Conservation (phyloP, 2,113 vertebrate species). For the Oostethus manadensis region DNA sequence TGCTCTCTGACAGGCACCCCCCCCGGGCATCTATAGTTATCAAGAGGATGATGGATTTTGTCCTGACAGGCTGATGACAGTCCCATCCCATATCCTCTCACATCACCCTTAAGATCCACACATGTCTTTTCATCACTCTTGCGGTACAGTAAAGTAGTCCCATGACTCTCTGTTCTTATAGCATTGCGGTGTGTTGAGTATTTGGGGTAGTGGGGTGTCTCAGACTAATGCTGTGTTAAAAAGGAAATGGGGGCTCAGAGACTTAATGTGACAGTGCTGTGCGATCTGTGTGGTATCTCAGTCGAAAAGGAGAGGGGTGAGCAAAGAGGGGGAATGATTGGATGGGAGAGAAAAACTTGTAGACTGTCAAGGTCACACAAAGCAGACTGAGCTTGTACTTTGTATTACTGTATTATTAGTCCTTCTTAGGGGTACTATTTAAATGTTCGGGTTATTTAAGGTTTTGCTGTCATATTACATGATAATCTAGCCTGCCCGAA, state of each 20-base stretch:
- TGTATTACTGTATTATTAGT: constrained; percentile 51
- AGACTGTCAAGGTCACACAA: constrained; percentile 73
- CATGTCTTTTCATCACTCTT: constrained; percentile 47
- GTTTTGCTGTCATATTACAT: constrained; percentile 8
- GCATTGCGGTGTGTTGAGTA: constrained; percentile 38
- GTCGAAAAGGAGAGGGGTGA: constrained; percentile 50
- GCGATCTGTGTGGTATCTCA: constrained; percentile 71
- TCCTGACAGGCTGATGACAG: constrained; percentile 58
- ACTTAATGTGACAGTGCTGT: constrained; percentile 71
- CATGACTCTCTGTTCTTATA: constrained; percentile 31
- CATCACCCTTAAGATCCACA: constrained; percentile 48
- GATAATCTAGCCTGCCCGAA: not conserved
- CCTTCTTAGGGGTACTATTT: constrained; percentile 12
- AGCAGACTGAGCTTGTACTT: constrained; percentile 58
- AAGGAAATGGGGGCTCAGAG: constrained; percentile 62
- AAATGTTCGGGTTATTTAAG: constrained; percentile 2
- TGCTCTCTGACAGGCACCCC: constrained; percentile 5
- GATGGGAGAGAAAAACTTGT: constrained; percentile 49
- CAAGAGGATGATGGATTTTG: constrained; percentile 59
- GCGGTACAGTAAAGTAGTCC: constrained; percentile 52
- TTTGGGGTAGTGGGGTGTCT: constrained; percentile 25
- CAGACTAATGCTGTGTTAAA: constrained; percentile 57
- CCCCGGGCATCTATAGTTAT: constrained; percentile 4
- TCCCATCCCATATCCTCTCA: constrained; percentile 50
- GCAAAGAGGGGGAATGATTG: constrained; percentile 58